Base-by-base conservation (phyloP, 2,888 invertebrate genomes). In the Plebejus melissa region DNA sequence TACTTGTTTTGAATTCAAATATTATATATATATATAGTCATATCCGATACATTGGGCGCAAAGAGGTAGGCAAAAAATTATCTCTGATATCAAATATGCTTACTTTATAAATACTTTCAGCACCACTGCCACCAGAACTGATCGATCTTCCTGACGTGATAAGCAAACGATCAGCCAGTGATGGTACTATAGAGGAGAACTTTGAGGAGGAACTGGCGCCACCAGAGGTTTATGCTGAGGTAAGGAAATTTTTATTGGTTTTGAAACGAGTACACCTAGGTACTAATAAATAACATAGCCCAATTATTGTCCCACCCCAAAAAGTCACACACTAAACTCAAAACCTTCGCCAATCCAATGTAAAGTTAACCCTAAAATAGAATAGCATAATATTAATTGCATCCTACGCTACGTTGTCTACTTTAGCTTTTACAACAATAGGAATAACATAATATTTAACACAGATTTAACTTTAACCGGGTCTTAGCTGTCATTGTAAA, bases 121-220 rank as follows among this genome's bases (percentile, higher is more conserved):
- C 88, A 2, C 89, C 90, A 0, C 81, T 90, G n/a, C 90, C 91
- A 0, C 88, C 90, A 0, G 90, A 91, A 76, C 82, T 91, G n/a
- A 79, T 91, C 74, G 88, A 89, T 76, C 82, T 90, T 22, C 82
- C 88, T 0, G 90, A 89, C 7, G 87, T 86, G 41, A 82, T 87
- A 41, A 78, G 90, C 5, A 82, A 86, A 65, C 85, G 85, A 70
- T 96, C 97, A 5, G 96, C 96, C 74, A 96, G 97, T 77, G 98
- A 98, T 89, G 98, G 98, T 75, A 96, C 97, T 2, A 97, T 97
- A 78, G 98, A 98, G 84, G 98, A 98, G 84, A 98, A 98, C 87
- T 98, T 97, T 89, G 98, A 98, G 87, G 97, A 97, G 85, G 97
- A 97, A 84, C 94, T 98, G 28, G 97, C 97, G 11, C 95, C 96